Conservation (phyloP, 2,797 vertebrate species). For the Eurystomus glaucurus region DNA sequence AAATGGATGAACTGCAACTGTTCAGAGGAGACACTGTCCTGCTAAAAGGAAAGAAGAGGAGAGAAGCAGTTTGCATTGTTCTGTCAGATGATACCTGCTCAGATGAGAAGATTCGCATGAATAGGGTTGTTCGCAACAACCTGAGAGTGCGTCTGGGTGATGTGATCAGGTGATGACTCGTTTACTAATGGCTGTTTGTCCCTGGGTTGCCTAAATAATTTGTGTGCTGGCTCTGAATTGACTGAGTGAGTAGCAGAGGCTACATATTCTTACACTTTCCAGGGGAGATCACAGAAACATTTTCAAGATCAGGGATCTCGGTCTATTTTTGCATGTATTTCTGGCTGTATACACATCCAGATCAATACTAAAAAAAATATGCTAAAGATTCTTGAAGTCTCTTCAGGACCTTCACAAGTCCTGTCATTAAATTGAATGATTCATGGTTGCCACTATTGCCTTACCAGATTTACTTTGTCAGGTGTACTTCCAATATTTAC, state of each 20-base stretch:
- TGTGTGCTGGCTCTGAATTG: background rate
- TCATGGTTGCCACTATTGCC: background rate
- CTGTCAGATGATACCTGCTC: constrained; percentile 98
- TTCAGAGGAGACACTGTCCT: constrained; percentile 99
- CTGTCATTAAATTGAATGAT: background rate
- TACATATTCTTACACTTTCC: background rate
- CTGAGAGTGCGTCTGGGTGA: constrained; percentile 96
- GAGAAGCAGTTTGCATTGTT: constrained; percentile 98
- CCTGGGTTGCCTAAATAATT: background rate
- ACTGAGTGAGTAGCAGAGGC: background rate
- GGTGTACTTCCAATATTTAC: background rate
- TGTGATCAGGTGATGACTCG: constrained; percentile 91
- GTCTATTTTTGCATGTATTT: background rate
- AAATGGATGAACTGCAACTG: constrained; percentile 98
- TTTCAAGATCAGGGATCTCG: background rate
- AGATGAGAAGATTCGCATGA: constrained; percentile 99
- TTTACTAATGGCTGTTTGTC: background rate
- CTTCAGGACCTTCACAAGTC: background rate
- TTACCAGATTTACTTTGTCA: background rate
- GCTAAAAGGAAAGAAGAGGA: constrained; percentile 97
- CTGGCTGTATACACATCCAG: background rate
- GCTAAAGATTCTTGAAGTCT: background rate
- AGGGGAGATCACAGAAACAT: background rate
- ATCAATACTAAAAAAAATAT: background rate
- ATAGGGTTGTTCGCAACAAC: constrained; percentile 98